Base-by-base conservation (phyloP, 2,797 vertebrate species). In the Girardinus metallicus region DNA sequence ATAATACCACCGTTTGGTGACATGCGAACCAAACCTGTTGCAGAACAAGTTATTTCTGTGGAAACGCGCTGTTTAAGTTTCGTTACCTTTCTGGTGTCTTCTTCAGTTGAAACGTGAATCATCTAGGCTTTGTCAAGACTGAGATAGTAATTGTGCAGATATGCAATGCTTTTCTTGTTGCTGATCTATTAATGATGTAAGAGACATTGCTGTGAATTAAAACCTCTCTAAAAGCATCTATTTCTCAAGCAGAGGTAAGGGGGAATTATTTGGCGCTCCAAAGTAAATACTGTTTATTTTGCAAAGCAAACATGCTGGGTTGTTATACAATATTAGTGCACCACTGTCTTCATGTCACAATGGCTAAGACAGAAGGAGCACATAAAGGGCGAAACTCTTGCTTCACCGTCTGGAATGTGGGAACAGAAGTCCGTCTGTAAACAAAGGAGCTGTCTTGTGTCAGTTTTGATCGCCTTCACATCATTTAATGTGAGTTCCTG, bases 231-330 rank as follows among this genome's bases (percentile, higher is more conserved):
- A 16, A 6, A 31, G 11, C 15, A 55, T 15, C 31, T 51, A 66
- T 0, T 1, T 73, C 10, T 76, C 1, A 34, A 23, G 73, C 70
- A n/a, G 44, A 74, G 31, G 70, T 60, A 4, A 18, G 12, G 73
- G 51, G 18, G 41, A 53, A 51, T 81, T 73, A 1, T 51, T 73
- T 41, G 26, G 16, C 29, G 62, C 1, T 71, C 11, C 15, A 71
- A 73, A 74, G 74, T 34, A 80, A 82, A 79, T 86, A 23, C 41
- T 62, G 77, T 71, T 80, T 16, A 47, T 68, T 77, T 73, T 34
- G 34, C 12, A 0, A 73, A 68, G 47, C 57, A 47, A 78, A 77
- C 26, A 47, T n/a, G 51, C 77, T 68, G 74, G 34, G 41, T 13
- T 26, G 39, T 75, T 44, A 55, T 8, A 53, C 66, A n/a, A 64